Conservation (phyloP, 2,113 vertebrate genomes). For the Muscicapa adusta region DNA sequence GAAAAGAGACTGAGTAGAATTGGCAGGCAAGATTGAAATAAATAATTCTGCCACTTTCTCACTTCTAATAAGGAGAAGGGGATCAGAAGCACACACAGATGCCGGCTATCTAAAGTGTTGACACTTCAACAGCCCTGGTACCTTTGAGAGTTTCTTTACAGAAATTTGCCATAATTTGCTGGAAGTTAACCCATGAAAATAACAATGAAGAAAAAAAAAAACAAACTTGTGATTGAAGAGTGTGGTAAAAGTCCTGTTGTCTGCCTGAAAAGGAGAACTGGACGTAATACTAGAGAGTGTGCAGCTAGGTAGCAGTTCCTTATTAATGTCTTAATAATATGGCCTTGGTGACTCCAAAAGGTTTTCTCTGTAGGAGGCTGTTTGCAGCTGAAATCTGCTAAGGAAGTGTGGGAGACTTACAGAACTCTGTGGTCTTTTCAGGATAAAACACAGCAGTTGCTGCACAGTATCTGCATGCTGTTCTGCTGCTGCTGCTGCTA, state of each 20-base stretch:
- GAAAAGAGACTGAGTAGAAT: not conserved
- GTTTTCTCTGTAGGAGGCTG: not conserved
- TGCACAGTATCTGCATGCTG: not conserved
- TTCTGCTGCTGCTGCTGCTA: not conserved
- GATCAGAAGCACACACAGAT: not conserved
- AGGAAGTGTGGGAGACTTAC: not conserved
- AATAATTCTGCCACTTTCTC: not conserved
- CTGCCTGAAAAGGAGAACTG: not conserved
- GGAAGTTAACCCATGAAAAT: not conserved
- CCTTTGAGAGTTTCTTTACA: not conserved
- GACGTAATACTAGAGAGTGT: not conserved
- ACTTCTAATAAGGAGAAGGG: not conserved
- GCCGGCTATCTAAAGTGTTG: not conserved
- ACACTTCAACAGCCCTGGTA: not conserved
- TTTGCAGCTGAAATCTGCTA: not conserved
- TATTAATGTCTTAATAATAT: not conserved
- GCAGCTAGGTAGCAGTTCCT: not conserved
- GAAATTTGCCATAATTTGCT: not conserved
- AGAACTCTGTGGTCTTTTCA: not conserved
- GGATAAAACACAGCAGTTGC: not conserved
- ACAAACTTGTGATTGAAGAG: not conserved
- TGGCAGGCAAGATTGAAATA: not conserved
- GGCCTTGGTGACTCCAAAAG: not conserved
- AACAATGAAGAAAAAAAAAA: not conserved
- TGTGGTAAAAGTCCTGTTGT: not conserved